Conservation (phyloP, 2,113 vertebrate genomes). For the Lycocorax pyrrhopterus region DNA sequence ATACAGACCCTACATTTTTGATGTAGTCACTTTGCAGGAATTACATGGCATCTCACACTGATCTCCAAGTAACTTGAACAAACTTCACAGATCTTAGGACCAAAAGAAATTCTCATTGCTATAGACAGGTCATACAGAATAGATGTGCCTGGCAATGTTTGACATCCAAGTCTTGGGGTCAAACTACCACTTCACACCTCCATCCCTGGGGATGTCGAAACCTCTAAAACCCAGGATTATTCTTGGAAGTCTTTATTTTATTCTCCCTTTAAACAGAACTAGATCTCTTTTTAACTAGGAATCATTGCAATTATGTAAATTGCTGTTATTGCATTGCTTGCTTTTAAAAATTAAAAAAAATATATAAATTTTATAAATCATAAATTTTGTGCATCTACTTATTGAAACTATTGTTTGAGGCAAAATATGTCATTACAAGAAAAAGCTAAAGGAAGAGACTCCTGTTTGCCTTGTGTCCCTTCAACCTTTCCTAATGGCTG, state of each 20-base stretch:
- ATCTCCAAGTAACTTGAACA: not conserved
- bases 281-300: not conserved
- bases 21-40: not conserved
- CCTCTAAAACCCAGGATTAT: not conserved
- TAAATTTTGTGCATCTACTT: not conserved
- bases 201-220: not conserved
- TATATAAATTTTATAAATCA: not conserved
- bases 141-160: not conserved
- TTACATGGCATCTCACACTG: not conserved
- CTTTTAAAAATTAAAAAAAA: not conserved
- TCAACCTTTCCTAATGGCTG: not conserved
- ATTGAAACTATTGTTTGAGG: not conserved
- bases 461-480: not conserved
- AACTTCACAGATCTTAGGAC: not conserved
- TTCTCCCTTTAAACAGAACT: not conserved
- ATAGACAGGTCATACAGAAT: not conserved
- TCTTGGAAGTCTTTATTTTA: not conserved
- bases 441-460: not conserved
- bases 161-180: not conserved
- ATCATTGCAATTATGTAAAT: not conserved
- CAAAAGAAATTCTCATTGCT: not conserved
- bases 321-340: not conserved
- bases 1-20: not conserved
- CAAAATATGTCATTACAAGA: not conserved
- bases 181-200: not conserved